Percentiles rank a stretch among this genome's conserved stretches.
phyloP scores from a whole-genome alignment of 2,113 vertebrate genomes.

The Fregata magnificens region DNA sequence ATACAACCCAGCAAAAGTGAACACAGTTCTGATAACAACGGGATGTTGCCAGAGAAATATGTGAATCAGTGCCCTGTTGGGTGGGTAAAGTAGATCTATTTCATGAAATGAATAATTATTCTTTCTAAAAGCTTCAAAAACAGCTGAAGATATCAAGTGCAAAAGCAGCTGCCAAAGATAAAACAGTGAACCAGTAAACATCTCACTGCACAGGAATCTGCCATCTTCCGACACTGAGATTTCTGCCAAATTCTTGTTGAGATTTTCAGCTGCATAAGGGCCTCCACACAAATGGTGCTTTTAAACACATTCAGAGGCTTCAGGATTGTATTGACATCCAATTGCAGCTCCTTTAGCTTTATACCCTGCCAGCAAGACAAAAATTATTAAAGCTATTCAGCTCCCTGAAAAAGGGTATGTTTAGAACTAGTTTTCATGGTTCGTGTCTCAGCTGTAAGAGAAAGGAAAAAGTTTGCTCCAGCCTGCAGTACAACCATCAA shows the following conservation, averaged over 20 bases:
- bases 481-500: background rate
- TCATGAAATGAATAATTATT: constrained; percentile 53
- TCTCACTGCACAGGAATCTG: constrained; percentile 82
- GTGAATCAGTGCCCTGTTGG: background rate
- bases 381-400: constrained; percentile 61
- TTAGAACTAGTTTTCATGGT: background rate
- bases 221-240: constrained; percentile 65
- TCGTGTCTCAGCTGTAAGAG: background rate
- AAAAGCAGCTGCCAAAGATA: constrained; percentile 64
- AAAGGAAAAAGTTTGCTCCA: background rate
- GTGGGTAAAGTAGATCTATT: constrained; percentile 1
- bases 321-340: constrained; percentile 58
- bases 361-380: constrained; percentile 21
- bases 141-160: constrained; percentile 55
- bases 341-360: background rate
- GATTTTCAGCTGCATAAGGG: constrained; percentile 64
- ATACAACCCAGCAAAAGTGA: background rate
- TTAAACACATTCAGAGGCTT: constrained; percentile 46
- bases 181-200: constrained; percentile 65
- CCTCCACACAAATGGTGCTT: constrained; percentile 59
- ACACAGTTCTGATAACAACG: background rate
- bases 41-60: constrained; percentile 10
- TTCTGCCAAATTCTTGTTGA: constrained; percentile 72
- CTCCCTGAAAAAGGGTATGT: background rate
- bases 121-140: constrained; percentile 63